A percentile compares a stretch with the other conserved stretches of the same genome.
These are phyloP conservation scores for Thinocorus orbignyianus DNA, from an alignment of 2,113 vertebrate genomes.

Conservation along the genomic window DNA sequence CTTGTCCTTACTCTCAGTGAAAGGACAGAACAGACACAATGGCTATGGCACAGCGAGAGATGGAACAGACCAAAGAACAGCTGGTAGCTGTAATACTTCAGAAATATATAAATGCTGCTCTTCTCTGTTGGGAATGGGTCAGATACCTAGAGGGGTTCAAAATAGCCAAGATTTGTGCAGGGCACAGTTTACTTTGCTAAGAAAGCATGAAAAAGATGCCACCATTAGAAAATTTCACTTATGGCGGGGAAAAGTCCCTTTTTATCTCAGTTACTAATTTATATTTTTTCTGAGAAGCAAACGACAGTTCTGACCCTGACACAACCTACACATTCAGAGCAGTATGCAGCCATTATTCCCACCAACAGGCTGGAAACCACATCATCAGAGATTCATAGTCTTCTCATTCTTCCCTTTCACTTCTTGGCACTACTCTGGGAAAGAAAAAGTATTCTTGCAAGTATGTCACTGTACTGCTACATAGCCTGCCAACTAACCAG, in stretches of 20 bases:
- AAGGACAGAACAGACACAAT: not conserved
- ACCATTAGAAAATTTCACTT: not conserved
- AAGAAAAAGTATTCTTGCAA: not conserved
- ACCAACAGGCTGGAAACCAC: not conserved
- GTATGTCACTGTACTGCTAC: not conserved
- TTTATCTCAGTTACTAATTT: not conserved
- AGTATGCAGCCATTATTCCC: not conserved
- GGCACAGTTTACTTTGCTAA: not conserved
- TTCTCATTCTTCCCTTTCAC: not conserved
- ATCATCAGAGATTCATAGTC: not conserved
- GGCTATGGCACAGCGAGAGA: not conserved
- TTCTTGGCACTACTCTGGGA: not conserved
- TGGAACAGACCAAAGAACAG: rapidly evolving
- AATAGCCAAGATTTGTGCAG: not conserved
- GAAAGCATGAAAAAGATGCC: not conserved
- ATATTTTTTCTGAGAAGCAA: not conserved
- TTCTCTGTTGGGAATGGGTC: not conserved
- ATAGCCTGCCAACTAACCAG: not conserved
- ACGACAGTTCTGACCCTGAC: not conserved
- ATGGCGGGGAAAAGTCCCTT: not conserved
- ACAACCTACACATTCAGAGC: not conserved
- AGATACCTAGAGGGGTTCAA: not conserved
- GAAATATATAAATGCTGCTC: not conserved
- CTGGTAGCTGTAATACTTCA: not conserved
- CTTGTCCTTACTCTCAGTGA: not conserved